phyloP scores from a whole-genome alignment of 2,888 invertebrate genomes.

The Meloe dianella region DNA sequence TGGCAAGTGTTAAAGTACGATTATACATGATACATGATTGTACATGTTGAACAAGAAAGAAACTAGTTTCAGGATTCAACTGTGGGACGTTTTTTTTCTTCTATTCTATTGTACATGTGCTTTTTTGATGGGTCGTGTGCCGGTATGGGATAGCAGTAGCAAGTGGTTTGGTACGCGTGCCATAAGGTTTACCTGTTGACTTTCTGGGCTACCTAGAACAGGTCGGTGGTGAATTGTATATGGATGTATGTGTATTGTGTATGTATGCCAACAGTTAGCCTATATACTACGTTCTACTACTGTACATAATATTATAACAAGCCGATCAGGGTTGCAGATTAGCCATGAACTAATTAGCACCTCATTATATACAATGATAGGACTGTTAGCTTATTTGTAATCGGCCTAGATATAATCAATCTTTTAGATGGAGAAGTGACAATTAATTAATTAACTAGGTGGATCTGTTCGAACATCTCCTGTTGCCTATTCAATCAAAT shows the following conservation, averaged over 20 bases:
- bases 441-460: not conserved
- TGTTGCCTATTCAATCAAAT: not conserved
- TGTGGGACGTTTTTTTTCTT: not conserved
- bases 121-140: not conserved
- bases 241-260: not conserved
- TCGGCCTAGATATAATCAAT: not conserved
- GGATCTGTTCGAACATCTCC: not conserved
- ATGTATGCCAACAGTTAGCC: conserved; percentile 6
- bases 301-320: conserved; percentile 51
- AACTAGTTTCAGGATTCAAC: not conserved
- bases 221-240: conserved; percentile 13
- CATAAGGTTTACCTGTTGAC: conserved; percentile 15
- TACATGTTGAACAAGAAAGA: conserved; percentile 14
- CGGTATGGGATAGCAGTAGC: not conserved
- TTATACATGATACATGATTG: too few species aligned
- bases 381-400: conserved; percentile 7
- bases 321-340: conserved; percentile 55
- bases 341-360: conserved; percentile 54
- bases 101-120: not conserved
- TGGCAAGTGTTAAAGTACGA: not conserved
- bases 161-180: conserved; percentile 9
- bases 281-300: conserved; percentile 21
- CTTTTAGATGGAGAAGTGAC: not conserved
- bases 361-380: conserved; percentile 45
- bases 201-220: conserved; percentile 12